Conservation (phyloP, 1,140 invertebrate species). For the Gyrodactylus bullatarudis region DNA sequence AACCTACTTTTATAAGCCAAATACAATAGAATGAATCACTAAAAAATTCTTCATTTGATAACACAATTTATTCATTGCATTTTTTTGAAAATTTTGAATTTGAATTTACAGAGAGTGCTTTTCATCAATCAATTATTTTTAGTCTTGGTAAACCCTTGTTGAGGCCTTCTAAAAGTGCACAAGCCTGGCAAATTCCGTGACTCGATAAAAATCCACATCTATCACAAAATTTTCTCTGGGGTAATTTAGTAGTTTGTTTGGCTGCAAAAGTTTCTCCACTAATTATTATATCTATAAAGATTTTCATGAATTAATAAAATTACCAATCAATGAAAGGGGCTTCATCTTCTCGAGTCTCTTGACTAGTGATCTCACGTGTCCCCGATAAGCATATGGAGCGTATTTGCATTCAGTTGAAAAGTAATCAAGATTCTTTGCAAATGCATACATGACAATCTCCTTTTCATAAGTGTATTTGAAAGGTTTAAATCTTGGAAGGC, state of each 20-base stretch:
- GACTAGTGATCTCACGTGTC: constrained; percentile 53
- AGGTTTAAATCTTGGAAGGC: constrained; percentile 68
- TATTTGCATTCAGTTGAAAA: constrained; percentile 97
- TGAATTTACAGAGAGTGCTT: too few relatives aligned
- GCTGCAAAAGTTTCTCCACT: constrained; percentile 58
- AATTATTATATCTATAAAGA: constrained; percentile 49
- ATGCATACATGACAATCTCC: constrained; percentile 97
- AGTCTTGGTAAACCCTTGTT: constrained; percentile 34
- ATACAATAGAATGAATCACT: too few relatives aligned
- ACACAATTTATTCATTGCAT: too few relatives aligned
- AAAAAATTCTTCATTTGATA: too few relatives aligned
- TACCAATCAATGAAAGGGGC: constrained; percentile 47
- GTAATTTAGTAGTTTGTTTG: constrained; percentile 42
- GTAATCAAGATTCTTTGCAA: constrained; percentile 79
- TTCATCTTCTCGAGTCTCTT: constrained; percentile 80
- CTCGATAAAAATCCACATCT: constrained; percentile 78
- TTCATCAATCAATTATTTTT: neutral
- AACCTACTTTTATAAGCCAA: neutral
- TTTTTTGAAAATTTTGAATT: too few relatives aligned
- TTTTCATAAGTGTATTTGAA: constrained; percentile 96
- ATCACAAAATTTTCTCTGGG: constrained; percentile 30
- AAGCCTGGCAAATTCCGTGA: constrained; percentile 77
- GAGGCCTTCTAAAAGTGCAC: constrained; percentile 62
- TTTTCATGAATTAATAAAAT: constrained; percentile 10
- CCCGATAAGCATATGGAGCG: constrained; percentile 76